Evolutionary conservation across 2,797 vertebrate genomes (phyloP), one percentile per base, ranked within the genome.

Genomic region (Benthosema pterotum): DNA sequence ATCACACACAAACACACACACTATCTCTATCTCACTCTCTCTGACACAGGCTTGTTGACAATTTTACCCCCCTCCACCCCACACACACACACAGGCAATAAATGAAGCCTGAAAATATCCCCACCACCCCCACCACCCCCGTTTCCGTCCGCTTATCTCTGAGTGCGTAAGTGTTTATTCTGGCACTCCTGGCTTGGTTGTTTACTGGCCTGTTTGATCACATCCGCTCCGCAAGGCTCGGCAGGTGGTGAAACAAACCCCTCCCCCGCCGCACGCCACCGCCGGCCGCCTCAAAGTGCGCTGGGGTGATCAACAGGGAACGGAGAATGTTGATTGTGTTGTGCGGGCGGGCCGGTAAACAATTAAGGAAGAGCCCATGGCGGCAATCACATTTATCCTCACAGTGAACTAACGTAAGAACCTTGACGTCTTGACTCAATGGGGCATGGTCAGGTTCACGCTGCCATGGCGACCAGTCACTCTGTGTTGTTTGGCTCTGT

Each of bases 391-490:
- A 22, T 22, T 22, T 2, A 22, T 4, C 19, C 19, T 22, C 80
- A 75, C 78, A 61, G 7, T 19, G 9, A 71, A 58, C 80, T 78
- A 86, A 82, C 73, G 79, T 54, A 38, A 9, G 32, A 73, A 83
- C 75, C 71, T 71, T 19, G 61, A 71, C 75, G 66, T 42, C 32
- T 38, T 38, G 56, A 63, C 69, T 52, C 68, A 69, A 77, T 65
- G 50, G 58, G 74, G 54, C 67, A 68, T 0, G 32, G 57, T 65
- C 67, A 65, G 65, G 71, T 85, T 38, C 75, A 48, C 76, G 78
- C 83, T 81, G 42, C 74, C 77, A 78, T 77, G 85, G 74, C 77
- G 55, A 79, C 83, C 67, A 74, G 77, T 84, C 80, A 87, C 55
- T 78, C 80, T 80, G 69, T 71, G 78, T 69, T 25, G 22, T 25